A percentile compares a stretch with the other conserved stretches of the same genome.
Evolutionary conservation across 2,113 vertebrate genomes (phyloP).

Genomic region (Strix aluco): DNA sequence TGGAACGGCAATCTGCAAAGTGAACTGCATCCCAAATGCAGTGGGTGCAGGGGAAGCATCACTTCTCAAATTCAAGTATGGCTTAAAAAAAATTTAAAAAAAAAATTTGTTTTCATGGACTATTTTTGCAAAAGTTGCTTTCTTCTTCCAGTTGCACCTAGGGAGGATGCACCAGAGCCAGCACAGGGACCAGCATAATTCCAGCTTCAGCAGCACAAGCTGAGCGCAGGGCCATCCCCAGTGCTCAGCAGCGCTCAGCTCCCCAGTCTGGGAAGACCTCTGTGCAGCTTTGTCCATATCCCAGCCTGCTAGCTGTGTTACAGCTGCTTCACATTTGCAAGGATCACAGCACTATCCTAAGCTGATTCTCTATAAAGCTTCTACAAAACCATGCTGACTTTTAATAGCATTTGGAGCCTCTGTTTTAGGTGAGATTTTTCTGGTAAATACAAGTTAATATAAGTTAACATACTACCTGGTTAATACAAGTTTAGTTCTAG

Average conservation of each 20-base stretch:
- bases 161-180: rapidly evolving
- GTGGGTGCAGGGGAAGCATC: background rate
- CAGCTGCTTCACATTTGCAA: background rate
- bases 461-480: background rate
- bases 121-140: background rate
- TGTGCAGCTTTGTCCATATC: rapidly evolving
- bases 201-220: background rate
- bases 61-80: background rate
- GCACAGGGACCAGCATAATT: background rate
- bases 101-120: background rate
- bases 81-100: background rate
- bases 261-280: rapidly evolving
- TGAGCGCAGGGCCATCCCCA: rapidly evolving
- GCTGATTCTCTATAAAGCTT: background rate
- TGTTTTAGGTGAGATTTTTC: background rate
- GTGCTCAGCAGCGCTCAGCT: background rate
- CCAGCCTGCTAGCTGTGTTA: background rate
- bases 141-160: rapidly evolving
- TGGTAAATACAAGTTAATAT: background rate
- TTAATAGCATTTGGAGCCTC: background rate
- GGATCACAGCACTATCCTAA: background rate
- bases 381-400: background rate
- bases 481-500: background rate
- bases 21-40: background rate
- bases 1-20: background rate